phyloP scores from a whole-genome alignment of 2,888 invertebrate species.

The Trilocha varians region DNA sequence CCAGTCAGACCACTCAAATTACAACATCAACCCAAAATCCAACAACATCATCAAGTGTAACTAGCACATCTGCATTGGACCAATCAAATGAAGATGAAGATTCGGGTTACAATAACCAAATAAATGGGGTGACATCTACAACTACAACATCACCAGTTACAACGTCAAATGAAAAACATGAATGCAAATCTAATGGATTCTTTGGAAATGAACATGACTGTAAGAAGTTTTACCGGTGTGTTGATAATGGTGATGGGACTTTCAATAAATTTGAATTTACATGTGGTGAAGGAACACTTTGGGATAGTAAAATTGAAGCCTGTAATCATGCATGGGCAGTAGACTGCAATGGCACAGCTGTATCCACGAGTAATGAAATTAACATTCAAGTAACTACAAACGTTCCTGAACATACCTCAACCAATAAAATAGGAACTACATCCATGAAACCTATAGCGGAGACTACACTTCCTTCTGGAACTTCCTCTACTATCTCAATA shows the following conservation, averaged over 20 bases:
- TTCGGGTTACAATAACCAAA: constrained; percentile 9
- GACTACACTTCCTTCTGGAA: background rate
- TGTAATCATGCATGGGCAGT: constrained; percentile 73
- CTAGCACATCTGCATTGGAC: background rate
- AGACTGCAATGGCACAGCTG: constrained; percentile 56
- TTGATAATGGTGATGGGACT: constrained; percentile 53
- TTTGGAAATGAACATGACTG: constrained; percentile 71
- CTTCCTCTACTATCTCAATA: background rate
- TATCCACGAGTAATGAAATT: background rate
- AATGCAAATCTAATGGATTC: constrained; percentile 69
- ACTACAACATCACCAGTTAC: constrained; percentile 5
- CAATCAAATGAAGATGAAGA: constrained; percentile 6
- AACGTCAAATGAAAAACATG: constrained; percentile 7
- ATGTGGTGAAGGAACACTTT: constrained; percentile 74
- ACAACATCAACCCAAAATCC: background rate
- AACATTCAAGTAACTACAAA: background rate
- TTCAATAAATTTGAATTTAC: constrained; percentile 67
- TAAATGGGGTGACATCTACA: constrained; percentile 5
- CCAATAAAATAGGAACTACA: background rate
- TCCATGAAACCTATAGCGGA: constrained; percentile 11
- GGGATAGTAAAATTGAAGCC: constrained; percentile 69
- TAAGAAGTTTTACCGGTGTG: constrained; percentile 79
- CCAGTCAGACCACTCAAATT: background rate
- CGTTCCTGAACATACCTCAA: background rate
- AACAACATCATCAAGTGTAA: background rate